phyloP scores from a whole-genome alignment of 1,140 invertebrate genomes.

The Cydia pomonella region DNA sequence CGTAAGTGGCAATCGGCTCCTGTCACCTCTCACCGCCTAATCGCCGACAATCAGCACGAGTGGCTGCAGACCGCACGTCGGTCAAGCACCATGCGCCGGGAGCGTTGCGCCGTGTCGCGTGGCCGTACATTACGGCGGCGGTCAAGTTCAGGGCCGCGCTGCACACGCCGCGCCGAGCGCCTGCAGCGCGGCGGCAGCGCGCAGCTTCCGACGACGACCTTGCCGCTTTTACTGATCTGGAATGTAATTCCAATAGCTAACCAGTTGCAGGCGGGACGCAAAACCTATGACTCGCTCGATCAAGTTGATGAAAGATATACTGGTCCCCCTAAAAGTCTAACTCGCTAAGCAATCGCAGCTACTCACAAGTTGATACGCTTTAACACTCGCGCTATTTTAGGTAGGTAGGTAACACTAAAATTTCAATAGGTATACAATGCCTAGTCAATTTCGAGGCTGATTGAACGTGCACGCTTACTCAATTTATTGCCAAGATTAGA shows the following conservation, averaged over 20 bases:
- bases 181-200: neutral
- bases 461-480: neutral
- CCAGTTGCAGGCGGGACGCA: too few relatives aligned
- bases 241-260: too few relatives aligned
- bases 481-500: neutral
- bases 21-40: neutral
- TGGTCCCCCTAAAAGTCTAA: too few relatives aligned
- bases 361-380: too few relatives aligned
- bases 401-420: neutral
- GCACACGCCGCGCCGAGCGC: neutral
- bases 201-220: neutral
- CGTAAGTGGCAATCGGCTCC: neutral
- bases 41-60: neutral
- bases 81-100: neutral
- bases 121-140: neutral
- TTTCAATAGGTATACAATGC: neutral
- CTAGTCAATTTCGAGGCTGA: neutral
- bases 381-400: neutral
- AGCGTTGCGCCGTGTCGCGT: neutral
- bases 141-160: neutral
- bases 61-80: neutral
- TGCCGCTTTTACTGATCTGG: constrained; percentile 8
- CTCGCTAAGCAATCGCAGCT: too few relatives aligned
- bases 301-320: too few relatives aligned
- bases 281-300: too few relatives aligned